These are phyloP conservation scores for Copsychus sechellarum DNA, from an alignment of 2,113 vertebrate species.

Conservation along the genomic window DNA sequence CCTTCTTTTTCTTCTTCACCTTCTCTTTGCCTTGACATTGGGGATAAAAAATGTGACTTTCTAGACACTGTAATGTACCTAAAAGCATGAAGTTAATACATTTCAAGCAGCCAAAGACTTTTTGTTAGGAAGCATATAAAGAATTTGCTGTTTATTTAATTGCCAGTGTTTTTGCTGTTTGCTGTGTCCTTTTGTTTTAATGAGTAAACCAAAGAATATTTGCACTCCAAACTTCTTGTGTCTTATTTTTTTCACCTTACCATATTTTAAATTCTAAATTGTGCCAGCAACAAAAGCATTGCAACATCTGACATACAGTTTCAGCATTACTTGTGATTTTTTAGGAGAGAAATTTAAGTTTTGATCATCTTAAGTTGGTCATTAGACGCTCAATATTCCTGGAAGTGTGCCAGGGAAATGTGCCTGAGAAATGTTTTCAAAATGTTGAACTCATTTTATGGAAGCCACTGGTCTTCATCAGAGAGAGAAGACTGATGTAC, in stretches of 20 bases:
- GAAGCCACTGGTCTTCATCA: neutral
- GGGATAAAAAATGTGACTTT: slow-evolving; percentile 54
- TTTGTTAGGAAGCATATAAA: slow-evolving; percentile 58
- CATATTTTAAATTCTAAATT: neutral
- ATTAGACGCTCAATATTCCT: neutral
- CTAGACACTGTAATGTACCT: slow-evolving; percentile 54
- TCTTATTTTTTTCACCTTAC: neutral
- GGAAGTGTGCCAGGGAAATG: neutral
- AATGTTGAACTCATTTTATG: neutral
- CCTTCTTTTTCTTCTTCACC: neutral
- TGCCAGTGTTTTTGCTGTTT: slow-evolving; percentile 64
- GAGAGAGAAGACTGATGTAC: neutral
- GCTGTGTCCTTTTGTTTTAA: slow-evolving; percentile 66
- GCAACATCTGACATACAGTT: neutral
- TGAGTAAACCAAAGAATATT: slow-evolving; percentile 72
- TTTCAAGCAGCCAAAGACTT: slow-evolving; percentile 57
- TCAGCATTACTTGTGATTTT: neutral
- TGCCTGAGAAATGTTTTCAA: neutral
- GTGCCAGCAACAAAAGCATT: neutral
- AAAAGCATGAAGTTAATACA: slow-evolving; percentile 52
- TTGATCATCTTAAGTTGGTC: neutral
- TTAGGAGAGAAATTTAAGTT: neutral
- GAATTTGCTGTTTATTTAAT: slow-evolving; percentile 74
- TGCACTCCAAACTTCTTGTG: slow-evolving; percentile 51
- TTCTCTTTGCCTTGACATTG: neutral